Percentiles rank a stretch among this genome's conserved stretches.
These are phyloP conservation scores for Kudoa iwatai DNA, from an alignment of 30 jellyfish, hydroid and myxozoan genomes.

Conservation along the genomic window DNA sequence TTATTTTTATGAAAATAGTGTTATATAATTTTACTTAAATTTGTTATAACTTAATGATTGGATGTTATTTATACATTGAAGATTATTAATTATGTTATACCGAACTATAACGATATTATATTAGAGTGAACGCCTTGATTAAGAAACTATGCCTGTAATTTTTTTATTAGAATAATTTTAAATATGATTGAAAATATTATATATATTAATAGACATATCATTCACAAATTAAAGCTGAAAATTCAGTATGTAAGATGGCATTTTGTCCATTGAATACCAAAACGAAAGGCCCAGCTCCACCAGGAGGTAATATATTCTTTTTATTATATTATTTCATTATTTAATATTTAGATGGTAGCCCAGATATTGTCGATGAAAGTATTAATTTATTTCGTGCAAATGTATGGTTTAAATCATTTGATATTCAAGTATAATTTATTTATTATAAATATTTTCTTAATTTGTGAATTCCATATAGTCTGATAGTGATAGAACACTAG, in stretches of 20 bases:
- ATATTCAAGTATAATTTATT: constrained; percentile 19
- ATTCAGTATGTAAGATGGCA: constrained; percentile 46
- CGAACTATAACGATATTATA: too few species aligned
- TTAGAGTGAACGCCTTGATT: too few species aligned
- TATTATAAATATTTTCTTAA: neutral
- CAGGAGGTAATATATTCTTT: constrained; percentile 15
- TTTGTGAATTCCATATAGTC: constrained; percentile 6
- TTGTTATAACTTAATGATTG: too few species aligned
- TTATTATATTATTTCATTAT: neutral
- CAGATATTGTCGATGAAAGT: constrained; percentile 47
- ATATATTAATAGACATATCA: constrained; percentile 91
- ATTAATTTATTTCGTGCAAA: constrained; percentile 46
- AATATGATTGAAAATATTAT: too few species aligned
- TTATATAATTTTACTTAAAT: too few species aligned
- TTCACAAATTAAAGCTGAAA: constrained; percentile 15
- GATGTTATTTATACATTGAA: too few species aligned
- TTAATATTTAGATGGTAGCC: constrained; percentile 6
- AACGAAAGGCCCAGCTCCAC: constrained; percentile 92
- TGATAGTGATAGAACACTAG: constrained; percentile 40
- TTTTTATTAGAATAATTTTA: too few species aligned
- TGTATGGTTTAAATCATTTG: constrained; percentile 55
- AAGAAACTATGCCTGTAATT: too few species aligned
- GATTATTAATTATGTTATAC: too few species aligned
- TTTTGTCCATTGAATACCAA: constrained; percentile 51
- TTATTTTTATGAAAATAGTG: too few species aligned